phyloP scores from a whole-genome alignment of 2,888 invertebrate genomes.

The Scaptodrosophila latifasciaeformis region DNA sequence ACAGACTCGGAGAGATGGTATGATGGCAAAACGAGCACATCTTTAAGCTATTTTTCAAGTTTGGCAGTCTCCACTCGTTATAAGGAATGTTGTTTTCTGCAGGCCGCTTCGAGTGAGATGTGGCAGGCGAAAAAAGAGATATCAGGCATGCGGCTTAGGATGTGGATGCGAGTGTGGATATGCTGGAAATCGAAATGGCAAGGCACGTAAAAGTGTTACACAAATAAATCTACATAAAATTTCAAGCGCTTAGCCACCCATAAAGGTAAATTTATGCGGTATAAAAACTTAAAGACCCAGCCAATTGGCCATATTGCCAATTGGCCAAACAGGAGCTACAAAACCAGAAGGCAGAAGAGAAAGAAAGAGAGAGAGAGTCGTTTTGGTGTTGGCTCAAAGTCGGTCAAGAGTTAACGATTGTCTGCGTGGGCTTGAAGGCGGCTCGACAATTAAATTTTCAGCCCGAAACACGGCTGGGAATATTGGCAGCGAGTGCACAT shows the following conservation, averaged over 20 bases:
- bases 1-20: not conserved
- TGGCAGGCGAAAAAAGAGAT: constrained; percentile 31
- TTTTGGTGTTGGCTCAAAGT: not conserved
- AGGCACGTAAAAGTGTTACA: constrained; percentile 49
- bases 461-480: constrained; percentile 22
- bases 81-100: constrained; percentile 48
- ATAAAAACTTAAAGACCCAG: constrained; percentile 4
- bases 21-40: constrained; percentile 19
- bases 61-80: constrained; percentile 36
- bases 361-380: not conserved
- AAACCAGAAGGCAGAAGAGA: too few relatives aligned
- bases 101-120: not conserved
- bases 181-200: too few relatives aligned
- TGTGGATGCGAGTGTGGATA: constrained; percentile 6
- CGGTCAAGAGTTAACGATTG: not conserved
- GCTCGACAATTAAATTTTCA: constrained; percentile 28
- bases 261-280: not conserved
- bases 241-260: not conserved
- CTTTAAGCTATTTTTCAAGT: constrained; percentile 45
- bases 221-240: constrained; percentile 58
- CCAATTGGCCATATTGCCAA: not conserved
- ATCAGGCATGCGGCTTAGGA: constrained; percentile 27
- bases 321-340: too few relatives aligned
- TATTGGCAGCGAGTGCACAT: constrained; percentile 18
- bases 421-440: constrained; percentile 7